These are phyloP conservation scores for Sylvia atricapilla DNA, from an alignment of 2,113 vertebrate species.

Conservation along the genomic window DNA sequence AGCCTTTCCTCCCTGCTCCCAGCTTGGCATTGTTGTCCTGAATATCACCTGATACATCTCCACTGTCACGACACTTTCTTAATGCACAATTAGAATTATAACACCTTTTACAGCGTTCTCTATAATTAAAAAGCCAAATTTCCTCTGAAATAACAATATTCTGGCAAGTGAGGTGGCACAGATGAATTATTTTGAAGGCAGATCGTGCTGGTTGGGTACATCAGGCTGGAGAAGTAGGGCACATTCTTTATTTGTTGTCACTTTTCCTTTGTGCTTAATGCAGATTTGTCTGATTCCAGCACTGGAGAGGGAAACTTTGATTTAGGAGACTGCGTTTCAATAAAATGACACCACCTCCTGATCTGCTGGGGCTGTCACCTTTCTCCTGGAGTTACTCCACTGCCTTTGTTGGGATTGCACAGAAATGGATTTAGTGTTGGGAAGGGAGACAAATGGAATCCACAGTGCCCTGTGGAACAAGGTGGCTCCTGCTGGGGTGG, in stretches of 20 bases:
- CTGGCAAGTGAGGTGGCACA: not conserved
- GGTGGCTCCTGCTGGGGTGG: not conserved
- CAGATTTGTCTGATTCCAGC: not conserved
- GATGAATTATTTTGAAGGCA: not conserved
- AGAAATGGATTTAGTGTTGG: not conserved
- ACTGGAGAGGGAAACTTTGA: not conserved
- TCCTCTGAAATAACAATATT: not conserved
- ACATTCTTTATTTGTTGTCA: not conserved
- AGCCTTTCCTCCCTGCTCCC: not conserved
- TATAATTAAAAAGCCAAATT: not conserved
- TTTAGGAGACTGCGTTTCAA: not conserved
- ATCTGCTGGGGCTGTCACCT: not conserved
- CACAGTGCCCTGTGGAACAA: fast-evolving
- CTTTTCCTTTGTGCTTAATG: not conserved
- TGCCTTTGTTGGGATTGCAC: not conserved
- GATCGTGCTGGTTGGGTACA: not conserved
- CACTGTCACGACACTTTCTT: not conserved
- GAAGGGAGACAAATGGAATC: not conserved
- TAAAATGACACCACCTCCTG: not conserved
- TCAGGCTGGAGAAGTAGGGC: not conserved
- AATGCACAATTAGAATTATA: not conserved
- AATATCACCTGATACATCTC: not conserved
- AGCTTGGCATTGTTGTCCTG: not conserved
- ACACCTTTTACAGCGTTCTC: not conserved
- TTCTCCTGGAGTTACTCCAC: not conserved